Conservation (phyloP, 30 jellyfish, hydroid and myxozoan species). For the Kudoa iwatai region DNA sequence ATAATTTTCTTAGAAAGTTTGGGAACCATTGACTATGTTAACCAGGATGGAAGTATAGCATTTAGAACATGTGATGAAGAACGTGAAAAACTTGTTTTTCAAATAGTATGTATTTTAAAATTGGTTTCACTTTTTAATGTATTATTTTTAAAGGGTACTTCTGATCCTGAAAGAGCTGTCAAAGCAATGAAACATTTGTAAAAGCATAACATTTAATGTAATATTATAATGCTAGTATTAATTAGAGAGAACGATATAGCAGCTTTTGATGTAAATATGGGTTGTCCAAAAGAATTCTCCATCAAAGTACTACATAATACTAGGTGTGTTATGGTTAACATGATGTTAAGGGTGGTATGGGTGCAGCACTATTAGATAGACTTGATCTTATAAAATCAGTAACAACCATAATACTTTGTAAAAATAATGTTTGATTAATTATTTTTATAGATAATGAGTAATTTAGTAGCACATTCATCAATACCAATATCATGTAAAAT, state of each 20-base stretch:
- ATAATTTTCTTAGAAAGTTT: background rate
- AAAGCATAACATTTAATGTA: background rate
- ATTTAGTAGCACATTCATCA: slow-evolving; percentile 12
- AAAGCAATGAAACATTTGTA: slow-evolving; percentile 28
- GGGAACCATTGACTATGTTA: slow-evolving; percentile 8
- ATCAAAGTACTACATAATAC: slow-evolving; percentile 8
- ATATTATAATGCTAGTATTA: background rate
- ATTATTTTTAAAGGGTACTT: slow-evolving; percentile 21
- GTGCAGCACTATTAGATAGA: slow-evolving; percentile 65
- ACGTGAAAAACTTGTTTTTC: slow-evolving; percentile 24
- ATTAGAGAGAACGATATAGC: slow-evolving; percentile 57
- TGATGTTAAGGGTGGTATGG: slow-evolving; percentile 66
- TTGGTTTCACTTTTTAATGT: background rate
- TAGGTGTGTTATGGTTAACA: background rate
- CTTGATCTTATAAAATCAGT: slow-evolving; percentile 12
- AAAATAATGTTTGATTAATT: background rate
- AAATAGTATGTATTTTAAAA: slow-evolving; percentile 11
- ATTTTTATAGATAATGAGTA: slow-evolving; percentile 17
- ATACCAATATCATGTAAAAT: slow-evolving; percentile 83
- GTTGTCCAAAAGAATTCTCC: slow-evolving; percentile 86
- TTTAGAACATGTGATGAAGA: slow-evolving; percentile 42
- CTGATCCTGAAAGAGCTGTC: slow-evolving; percentile 41
- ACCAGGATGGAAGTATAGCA: slow-evolving; percentile 30
- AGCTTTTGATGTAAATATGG: slow-evolving; percentile 77
- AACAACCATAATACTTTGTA: background rate